phyloP scores from a whole-genome alignment of 2,113 vertebrate genomes.

The Oostethus manadensis region DNA sequence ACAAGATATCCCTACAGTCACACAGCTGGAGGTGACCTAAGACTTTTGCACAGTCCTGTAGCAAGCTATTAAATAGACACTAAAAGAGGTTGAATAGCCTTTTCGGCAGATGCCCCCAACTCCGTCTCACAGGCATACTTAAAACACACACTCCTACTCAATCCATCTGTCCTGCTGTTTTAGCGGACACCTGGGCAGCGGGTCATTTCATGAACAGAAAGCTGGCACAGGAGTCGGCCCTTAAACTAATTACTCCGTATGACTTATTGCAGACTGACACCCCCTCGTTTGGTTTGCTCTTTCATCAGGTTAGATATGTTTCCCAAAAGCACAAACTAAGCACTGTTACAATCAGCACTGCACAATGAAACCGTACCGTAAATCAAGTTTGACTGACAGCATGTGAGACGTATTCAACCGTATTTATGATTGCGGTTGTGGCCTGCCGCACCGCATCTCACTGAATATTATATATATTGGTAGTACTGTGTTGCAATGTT shows the following conservation, averaged over 20 bases:
- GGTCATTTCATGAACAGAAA: not conserved
- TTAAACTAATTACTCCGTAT: not conserved
- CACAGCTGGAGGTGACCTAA: not conserved
- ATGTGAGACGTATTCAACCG: too few relatives aligned
- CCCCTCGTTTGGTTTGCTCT: not conserved
- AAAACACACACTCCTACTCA: conserved; percentile 3
- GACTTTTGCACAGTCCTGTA: not conserved
- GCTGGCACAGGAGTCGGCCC: conserved; percentile 5
- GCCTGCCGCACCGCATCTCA: too few relatives aligned
- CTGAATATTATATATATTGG: too few relatives aligned
- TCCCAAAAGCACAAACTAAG: not conserved
- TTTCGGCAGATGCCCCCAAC: not conserved
- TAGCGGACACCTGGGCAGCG: not conserved
- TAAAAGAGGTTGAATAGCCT: not conserved
- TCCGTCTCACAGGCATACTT: not conserved
- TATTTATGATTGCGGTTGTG: too few relatives aligned
- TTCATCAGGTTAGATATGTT: not conserved
- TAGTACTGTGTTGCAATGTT: too few relatives aligned
- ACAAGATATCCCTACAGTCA: too few relatives aligned
- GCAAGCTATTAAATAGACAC: not conserved
- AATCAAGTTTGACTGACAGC: too few relatives aligned
- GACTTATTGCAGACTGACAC: not conserved
- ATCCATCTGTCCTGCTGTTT: conserved; percentile 1
- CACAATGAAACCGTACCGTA: too few relatives aligned
- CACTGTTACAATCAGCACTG: not conserved